Percentiles rank a stretch among this genome's conserved stretches.
Conservation (phyloP, 2,888 invertebrate species). For the Cryptocephalus primarius region DNA sequence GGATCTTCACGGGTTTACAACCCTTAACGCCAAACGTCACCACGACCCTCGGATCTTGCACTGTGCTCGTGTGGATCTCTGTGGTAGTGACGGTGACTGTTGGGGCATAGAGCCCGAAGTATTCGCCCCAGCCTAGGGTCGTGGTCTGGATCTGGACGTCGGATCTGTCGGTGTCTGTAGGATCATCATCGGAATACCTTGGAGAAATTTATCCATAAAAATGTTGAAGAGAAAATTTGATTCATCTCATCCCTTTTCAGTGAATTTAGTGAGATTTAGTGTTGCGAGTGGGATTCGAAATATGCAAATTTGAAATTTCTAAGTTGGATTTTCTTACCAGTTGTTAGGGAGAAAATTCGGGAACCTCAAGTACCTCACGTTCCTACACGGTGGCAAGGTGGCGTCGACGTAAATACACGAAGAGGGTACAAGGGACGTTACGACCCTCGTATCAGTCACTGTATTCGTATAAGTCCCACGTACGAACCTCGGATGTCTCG, state of each 20-base stretch:
- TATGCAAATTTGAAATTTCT: too few relatives aligned
- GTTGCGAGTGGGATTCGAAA: too few relatives aligned
- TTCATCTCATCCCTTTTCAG: too few relatives aligned
- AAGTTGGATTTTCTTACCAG: slow-evolving; percentile 16
- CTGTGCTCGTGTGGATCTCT: slow-evolving; percentile 23
- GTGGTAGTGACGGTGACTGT: slow-evolving; percentile 30
- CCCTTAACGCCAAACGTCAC: slow-evolving; percentile 35
- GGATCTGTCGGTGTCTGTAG: neutral
- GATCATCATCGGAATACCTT: neutral
- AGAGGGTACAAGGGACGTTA: slow-evolving; percentile 32
- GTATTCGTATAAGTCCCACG: slow-evolving; percentile 25
- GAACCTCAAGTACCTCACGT: slow-evolving; percentile 28
- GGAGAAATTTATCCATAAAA: too few relatives aligned
- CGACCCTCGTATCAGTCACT: slow-evolving; percentile 21
- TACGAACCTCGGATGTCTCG: slow-evolving; percentile 7
- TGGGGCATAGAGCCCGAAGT: slow-evolving; percentile 30
- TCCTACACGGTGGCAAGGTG: slow-evolving; percentile 33
- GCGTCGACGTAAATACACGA: slow-evolving; percentile 34
- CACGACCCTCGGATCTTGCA: slow-evolving; percentile 28
- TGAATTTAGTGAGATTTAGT: too few relatives aligned
- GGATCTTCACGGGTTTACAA: slow-evolving; percentile 32
- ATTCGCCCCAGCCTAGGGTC: slow-evolving; percentile 30
- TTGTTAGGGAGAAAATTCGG: slow-evolving; percentile 20
- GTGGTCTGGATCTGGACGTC: slow-evolving; percentile 12
- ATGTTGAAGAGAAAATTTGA: too few relatives aligned